phyloP scores from a whole-genome alignment of 2,113 vertebrate genomes.

The Uropsilus gracilis region DNA sequence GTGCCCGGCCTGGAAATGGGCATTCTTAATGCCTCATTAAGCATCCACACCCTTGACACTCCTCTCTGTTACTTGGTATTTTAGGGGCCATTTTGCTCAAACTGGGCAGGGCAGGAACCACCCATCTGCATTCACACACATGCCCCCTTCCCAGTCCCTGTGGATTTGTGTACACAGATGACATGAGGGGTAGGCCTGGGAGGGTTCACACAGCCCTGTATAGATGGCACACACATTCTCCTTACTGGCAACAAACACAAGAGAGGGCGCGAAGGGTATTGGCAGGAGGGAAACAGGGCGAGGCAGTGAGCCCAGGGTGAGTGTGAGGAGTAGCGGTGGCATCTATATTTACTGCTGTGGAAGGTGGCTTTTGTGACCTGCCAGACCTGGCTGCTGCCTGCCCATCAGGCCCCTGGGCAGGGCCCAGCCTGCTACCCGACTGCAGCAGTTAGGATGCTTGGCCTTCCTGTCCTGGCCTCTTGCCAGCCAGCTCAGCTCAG shows the following conservation, averaged over 20 bases:
- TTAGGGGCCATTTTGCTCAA: background rate
- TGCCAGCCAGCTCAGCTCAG: slow-evolving; percentile 21
- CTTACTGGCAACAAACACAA: background rate
- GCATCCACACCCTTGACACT: background rate
- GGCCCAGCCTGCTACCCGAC: background rate
- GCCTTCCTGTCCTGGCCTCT: slow-evolving; percentile 54
- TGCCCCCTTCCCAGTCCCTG: too few species aligned
- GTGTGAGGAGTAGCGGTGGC: background rate
- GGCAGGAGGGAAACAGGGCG: background rate
- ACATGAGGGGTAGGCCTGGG: background rate
- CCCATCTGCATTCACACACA: background rate
- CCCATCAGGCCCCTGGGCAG: background rate
- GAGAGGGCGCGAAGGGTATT: background rate
- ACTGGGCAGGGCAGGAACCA: background rate
- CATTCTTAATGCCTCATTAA: background rate
- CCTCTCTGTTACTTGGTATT: background rate
- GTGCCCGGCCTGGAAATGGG: too few species aligned
- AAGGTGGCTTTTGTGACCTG: background rate
- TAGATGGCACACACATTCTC: background rate
- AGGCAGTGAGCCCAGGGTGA: background rate
- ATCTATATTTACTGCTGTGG: background rate
- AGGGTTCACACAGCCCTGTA: background rate
- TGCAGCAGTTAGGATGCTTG: background rate
- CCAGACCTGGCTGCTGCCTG: background rate
- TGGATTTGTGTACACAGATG: background rate